A percentile compares a stretch with the other conserved stretches of the same genome.
Evolutionary conservation across 2,888 invertebrate genomes (phyloP).

Genomic region (Volucella inanis): DNA sequence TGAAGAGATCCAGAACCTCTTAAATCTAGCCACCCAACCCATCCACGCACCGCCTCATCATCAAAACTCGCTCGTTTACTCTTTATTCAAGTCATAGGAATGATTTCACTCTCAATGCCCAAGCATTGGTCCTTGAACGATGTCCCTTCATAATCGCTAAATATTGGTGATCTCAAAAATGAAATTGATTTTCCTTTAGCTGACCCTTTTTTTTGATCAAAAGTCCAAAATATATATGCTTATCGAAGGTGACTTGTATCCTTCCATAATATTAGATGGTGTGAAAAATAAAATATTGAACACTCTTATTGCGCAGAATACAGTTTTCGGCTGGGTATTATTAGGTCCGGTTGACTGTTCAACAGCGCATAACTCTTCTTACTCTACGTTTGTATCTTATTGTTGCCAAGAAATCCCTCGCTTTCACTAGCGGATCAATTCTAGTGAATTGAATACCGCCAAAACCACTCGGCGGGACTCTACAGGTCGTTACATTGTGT

Average conservation of each 20-base stretch:
- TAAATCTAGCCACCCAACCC: too few relatives aligned
- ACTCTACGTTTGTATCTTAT: neutral
- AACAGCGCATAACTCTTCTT: neutral
- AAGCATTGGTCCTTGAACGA: too few relatives aligned
- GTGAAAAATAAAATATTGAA: neutral
- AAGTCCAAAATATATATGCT: slow-evolving; percentile 33
- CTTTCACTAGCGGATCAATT: neutral
- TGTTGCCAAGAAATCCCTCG: neutral
- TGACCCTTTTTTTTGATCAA: slow-evolving; percentile 13
- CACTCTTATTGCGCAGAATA: slow-evolving; percentile 35
- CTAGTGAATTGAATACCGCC: slow-evolving; percentile 6
- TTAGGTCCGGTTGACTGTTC: slow-evolving; percentile 2
- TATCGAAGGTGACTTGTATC: slow-evolving; percentile 36
- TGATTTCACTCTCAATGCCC: too few relatives aligned
- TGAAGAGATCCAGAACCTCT: too few relatives aligned
- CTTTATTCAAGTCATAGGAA: too few relatives aligned
- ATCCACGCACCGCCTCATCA: too few relatives aligned
- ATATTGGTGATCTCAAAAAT: neutral
- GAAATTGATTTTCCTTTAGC: slow-evolving; percentile 18
- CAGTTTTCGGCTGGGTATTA: slow-evolving; percentile 46
- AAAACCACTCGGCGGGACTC: neutral
- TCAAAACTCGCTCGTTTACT: too few relatives aligned
- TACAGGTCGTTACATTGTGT: neutral
- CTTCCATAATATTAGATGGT: slow-evolving; percentile 16
- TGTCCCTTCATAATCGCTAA: slow-evolving; percentile 3